Evolutionary conservation across 2,888 invertebrate genomes (phyloP).

Genomic region (Epirrhoe tristata): DNA sequence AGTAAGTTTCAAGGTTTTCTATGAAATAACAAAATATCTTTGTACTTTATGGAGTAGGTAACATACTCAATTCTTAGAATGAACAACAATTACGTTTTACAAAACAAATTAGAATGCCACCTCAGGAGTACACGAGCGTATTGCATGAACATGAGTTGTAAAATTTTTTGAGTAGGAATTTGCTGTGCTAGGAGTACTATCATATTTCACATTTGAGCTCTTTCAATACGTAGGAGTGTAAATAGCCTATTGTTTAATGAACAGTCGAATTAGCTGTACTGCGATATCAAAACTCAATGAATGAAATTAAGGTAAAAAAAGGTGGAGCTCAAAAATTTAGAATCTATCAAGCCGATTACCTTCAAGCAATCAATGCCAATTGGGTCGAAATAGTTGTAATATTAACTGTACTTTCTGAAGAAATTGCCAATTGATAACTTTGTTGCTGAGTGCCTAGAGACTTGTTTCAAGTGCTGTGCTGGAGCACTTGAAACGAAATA

Average conservation of each 20-base stretch:
- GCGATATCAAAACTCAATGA: constrained; percentile 60
- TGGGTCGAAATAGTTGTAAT: constrained; percentile 66
- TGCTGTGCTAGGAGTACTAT: constrained; percentile 38
- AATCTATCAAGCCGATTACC: constrained; percentile 31
- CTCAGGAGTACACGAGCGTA: constrained; percentile 37
- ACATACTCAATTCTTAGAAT: constrained; percentile 17
- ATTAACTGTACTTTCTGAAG: constrained; percentile 68
- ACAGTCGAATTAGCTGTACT: constrained; percentile 54
- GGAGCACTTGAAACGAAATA: constrained; percentile 53
- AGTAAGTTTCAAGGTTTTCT: constrained; percentile 14
- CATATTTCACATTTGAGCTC: constrained; percentile 56
- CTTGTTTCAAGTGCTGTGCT: constrained; percentile 51
- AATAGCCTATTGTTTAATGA: constrained; percentile 61
- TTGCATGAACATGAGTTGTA: constrained; percentile 48
- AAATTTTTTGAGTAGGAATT: constrained; percentile 40
- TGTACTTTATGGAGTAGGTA: not conserved
- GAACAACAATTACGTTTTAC: constrained; percentile 18
- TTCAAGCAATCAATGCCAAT: constrained; percentile 55
- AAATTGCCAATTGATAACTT: constrained; percentile 60
- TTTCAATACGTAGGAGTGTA: constrained; percentile 50
- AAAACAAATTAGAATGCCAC: constrained; percentile 40
- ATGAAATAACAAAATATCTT: not conserved
- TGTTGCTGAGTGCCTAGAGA: constrained; percentile 57
- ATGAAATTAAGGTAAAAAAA: constrained; percentile 48
- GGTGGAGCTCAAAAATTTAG: constrained; percentile 45